Evolutionary conservation across 2,797 vertebrate species (phyloP), one percentile per base, ranked within the genome.

Genomic region (Myotis pilosus): DNA sequence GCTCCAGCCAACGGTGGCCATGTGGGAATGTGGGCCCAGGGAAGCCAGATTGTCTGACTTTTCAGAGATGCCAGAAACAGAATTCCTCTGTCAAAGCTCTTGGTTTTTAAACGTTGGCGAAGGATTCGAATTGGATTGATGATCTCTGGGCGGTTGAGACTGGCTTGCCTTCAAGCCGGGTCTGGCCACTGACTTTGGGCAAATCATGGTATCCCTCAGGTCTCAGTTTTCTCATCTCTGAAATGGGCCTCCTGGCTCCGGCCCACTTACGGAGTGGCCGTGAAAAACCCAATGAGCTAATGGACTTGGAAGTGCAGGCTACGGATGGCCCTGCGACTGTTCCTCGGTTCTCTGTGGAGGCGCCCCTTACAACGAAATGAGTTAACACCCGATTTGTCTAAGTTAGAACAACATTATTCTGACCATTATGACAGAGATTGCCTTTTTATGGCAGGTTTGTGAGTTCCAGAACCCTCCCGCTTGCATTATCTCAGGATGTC

Each of bases 391-490:
- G 62, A 96, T 97, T 86, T 95, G 87, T 97, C 96, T 96, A 94
- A 93, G 96, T 97, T 96, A 97, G 90, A 96, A 92, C 95, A 95
- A 93, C 94, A 95, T 97, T 94, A 95, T 96, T 95, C 96, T 95
- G 95, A 75, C 95, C 80, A 49, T 95, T 95, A 93, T 92, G 94
- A 95, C 96, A 95, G 92, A 92, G 92, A 97, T 79, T 95, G 95
- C 82, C 2, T 89, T 95, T 97, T 97, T 96, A 97, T 93, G 94
- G 95, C 95, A 95, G 94, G 93, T 89, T 62, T 95, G 96, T 92
- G 93, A 94, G 94, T 96, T 96, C 92, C 90, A 93, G 94, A 97
- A 85, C 71, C 71, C 95, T 97, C 95, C 90, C 5, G 30, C 66
- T 92, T 75, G 41, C 92, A 93, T 96, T 96, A 96, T 96, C 93